phyloP scores from a whole-genome alignment of 2,113 vertebrate species.

The Corythoichthys intestinalis region DNA sequence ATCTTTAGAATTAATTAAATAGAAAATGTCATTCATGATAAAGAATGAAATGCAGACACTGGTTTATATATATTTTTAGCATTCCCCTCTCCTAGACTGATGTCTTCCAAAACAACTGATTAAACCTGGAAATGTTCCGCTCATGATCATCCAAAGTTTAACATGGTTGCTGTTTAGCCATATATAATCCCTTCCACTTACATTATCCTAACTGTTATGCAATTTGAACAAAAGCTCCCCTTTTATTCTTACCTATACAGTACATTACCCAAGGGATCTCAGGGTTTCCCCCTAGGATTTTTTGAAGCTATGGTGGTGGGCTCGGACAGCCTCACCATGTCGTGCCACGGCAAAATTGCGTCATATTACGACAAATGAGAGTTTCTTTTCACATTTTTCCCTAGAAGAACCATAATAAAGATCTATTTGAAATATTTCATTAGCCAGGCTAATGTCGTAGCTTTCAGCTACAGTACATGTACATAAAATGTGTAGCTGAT shows the following conservation, averaged over 20 bases:
- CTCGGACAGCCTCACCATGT: no score
- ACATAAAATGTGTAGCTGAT: no score
- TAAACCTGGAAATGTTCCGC: not conserved
- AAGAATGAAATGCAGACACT: not conserved
- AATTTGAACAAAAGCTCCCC: constrained; percentile 16
- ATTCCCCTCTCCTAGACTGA: not conserved
- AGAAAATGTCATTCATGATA: not conserved
- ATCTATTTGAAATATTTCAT: no score
- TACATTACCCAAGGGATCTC: not conserved
- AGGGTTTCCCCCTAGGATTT: no score
- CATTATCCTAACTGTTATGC: constrained; percentile 12
- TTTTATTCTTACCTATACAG: constrained; percentile 5
- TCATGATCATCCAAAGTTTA: not conserved
- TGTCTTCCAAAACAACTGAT: not conserved
- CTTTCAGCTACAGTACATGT: no score
- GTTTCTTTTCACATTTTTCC: no score
- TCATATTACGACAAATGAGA: no score
- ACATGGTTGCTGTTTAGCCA: not conserved
- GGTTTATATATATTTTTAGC: not conserved
- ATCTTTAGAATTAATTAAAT: not conserved
- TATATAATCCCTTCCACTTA: not conserved
- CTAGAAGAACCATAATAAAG: no score
- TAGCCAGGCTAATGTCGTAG: no score
- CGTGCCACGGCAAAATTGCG: no score
- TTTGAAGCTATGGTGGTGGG: no score